phyloP scores from a whole-genome alignment of 2,888 invertebrate species.

The Caenorhabditis sp. region DNA sequence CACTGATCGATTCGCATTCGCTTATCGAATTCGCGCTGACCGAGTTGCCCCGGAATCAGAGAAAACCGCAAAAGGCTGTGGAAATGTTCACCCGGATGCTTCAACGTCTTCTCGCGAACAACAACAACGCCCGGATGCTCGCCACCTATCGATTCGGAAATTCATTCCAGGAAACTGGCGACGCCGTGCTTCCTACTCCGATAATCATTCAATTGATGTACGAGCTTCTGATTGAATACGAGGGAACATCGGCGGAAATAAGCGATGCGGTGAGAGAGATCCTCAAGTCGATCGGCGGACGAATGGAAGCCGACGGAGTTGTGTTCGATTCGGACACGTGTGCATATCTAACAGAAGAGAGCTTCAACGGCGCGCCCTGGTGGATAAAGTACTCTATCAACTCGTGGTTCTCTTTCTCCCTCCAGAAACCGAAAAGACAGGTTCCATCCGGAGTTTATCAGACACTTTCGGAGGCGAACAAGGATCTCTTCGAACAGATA shows the following conservation, averaged over 20 bases:
- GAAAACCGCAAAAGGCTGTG: slow-evolving; percentile 10
- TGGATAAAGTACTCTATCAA: slow-evolving; percentile 48
- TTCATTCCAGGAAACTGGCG: neutral
- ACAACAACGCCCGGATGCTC: slow-evolving; percentile 21
- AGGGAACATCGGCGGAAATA: slow-evolving; percentile 19
- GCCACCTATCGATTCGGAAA: slow-evolving; percentile 17
- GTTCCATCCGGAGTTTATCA: slow-evolving; percentile 44
- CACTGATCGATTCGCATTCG: slow-evolving; percentile 18
- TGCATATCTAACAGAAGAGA: neutral
- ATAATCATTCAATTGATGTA: slow-evolving; percentile 17
- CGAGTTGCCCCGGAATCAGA: slow-evolving; percentile 1
- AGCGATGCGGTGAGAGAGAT: slow-evolving; percentile 30
- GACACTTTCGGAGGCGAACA: slow-evolving; percentile 7
- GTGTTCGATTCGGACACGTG: slow-evolving; percentile 9
- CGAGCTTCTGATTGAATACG: slow-evolving; percentile 28
- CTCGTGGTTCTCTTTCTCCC: slow-evolving; percentile 8
- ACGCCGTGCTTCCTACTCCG: slow-evolving; percentile 3
- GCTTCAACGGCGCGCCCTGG: slow-evolving; percentile 35
- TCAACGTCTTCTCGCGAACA: slow-evolving; percentile 39
- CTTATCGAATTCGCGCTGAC: slow-evolving; percentile 5
- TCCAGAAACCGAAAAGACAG: slow-evolving; percentile 22
- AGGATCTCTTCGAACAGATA: slow-evolving; percentile 40
- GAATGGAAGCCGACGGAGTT: slow-evolving; percentile 2
- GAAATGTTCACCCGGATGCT: slow-evolving; percentile 25
- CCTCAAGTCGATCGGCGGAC: slow-evolving; percentile 30